phyloP scores from a whole-genome alignment of 1,140 invertebrate species.

The Drosophila paulistorum region DNA sequence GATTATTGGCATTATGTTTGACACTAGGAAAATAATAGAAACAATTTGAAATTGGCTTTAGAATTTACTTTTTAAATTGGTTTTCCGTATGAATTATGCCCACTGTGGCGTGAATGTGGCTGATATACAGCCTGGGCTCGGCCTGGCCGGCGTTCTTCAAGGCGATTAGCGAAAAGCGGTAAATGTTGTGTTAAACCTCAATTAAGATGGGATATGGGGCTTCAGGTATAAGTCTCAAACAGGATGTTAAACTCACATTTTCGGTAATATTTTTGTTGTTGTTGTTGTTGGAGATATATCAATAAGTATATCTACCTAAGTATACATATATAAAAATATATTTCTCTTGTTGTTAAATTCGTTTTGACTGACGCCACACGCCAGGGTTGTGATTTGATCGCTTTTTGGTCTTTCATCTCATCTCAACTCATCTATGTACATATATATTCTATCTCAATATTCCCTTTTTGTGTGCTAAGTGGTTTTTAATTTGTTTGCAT shows the following conservation, averaged over 20 bases:
- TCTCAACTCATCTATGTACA: not conserved
- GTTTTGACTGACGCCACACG: conserved; percentile 78
- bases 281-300: no score
- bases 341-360: conserved; percentile 51
- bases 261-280: not conserved
- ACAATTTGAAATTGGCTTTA: no score
- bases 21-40: no score
- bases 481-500: conserved; percentile 80
- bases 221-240: conserved; percentile 34
- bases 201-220: conserved; percentile 49
- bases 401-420: conserved; percentile 45
- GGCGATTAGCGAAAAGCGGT: conserved; percentile 78
- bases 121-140: not conserved
- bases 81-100: no score
- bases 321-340: not conserved
- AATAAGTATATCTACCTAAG: not conserved
- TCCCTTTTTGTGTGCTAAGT: conserved; percentile 55
- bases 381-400: conserved; percentile 60
- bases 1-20: no score
- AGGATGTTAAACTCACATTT: conserved; percentile 50
- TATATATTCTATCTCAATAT: conserved; percentile 1
- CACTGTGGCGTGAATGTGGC: conserved; percentile 14
- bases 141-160: conserved; percentile 52
- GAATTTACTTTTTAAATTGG: no score
- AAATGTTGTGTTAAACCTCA: conserved; percentile 80